These are phyloP conservation scores for Galago senegalensis DNA, from an alignment of 2,797 vertebrate species.

Conservation along the genomic window DNA sequence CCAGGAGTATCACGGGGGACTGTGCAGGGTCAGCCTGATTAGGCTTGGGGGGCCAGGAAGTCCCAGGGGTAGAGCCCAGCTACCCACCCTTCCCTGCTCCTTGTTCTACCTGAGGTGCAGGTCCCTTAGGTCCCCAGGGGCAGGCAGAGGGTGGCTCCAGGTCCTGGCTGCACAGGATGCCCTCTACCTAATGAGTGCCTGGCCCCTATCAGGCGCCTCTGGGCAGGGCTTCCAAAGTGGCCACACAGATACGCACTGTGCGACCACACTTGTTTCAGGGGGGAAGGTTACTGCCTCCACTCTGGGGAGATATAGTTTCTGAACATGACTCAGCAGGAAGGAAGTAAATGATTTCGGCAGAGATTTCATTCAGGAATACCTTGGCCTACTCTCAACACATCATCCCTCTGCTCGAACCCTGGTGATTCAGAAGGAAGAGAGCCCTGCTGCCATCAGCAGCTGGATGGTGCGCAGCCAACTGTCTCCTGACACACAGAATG, in stretches of 20 bases:
- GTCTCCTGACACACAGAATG: neutral
- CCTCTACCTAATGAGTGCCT: neutral
- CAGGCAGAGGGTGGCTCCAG: neutral
- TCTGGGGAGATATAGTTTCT: neutral
- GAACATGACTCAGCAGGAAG: neutral
- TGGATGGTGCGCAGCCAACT: neutral
- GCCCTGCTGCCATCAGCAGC: neutral
- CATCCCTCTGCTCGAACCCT: neutral
- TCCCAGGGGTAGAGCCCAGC: neutral
- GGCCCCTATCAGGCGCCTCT: neutral
- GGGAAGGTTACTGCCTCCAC: neutral
- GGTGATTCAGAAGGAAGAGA: neutral
- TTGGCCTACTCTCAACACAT: neutral
- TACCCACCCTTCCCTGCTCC: neutral
- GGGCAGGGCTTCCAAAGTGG: neutral
- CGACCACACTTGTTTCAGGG: neutral
- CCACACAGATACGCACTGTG: neutral
- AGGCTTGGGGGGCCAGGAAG: neutral
- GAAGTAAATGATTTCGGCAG: neutral
- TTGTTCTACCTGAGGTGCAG: no score
- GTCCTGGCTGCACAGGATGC: neutral
- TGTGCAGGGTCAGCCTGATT: neutral
- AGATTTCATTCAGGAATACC: neutral
- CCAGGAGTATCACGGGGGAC: neutral
- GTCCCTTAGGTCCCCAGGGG: neutral